Evolutionary conservation across 1,140 invertebrate species (phyloP).

Genomic region (Zaprionus inermis): DNA sequence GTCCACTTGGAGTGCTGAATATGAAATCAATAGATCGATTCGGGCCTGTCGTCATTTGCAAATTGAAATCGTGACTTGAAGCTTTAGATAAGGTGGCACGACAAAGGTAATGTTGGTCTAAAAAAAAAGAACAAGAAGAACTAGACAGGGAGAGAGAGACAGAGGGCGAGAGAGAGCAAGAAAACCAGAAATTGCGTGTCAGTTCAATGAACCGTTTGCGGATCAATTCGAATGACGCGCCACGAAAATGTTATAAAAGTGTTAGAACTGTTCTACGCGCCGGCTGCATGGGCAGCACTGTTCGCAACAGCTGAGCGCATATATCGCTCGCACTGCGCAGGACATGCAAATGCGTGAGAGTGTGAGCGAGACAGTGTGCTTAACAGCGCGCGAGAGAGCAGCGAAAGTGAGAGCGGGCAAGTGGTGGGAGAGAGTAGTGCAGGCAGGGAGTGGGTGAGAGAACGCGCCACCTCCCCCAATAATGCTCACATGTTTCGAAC

Average conservation of each 20-base stretch:
- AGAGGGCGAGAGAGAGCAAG: neutral
- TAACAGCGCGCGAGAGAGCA: slow-evolving; percentile 11
- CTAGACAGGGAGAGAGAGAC: neutral
- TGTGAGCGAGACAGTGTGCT: neutral
- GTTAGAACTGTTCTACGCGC: slow-evolving; percentile 8
- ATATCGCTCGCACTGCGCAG: slow-evolving; percentile 43
- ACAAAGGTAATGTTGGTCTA: slow-evolving; percentile 8
- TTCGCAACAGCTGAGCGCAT: slow-evolving; percentile 25
- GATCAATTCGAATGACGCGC: slow-evolving; percentile 1
- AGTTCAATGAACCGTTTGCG: slow-evolving; percentile 62
- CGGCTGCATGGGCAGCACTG: slow-evolving; percentile 42
- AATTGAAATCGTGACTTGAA: slow-evolving; percentile 80
- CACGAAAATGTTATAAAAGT: neutral
- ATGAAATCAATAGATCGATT: slow-evolving; percentile 82
- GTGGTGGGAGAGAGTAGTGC: too few species aligned
- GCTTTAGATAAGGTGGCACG: slow-evolving; percentile 69
- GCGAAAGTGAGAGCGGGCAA: neutral
- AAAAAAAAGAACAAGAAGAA: neutral
- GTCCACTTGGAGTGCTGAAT: slow-evolving; percentile 80
- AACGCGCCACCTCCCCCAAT: neutral
- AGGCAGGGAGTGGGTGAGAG: neutral
- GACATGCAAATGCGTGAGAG: slow-evolving; percentile 24
- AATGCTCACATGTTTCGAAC: slow-evolving; percentile 12
- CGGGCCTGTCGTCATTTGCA: slow-evolving; percentile 66
- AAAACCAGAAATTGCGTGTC: slow-evolving; percentile 17